Evolutionary conservation across 1,140 invertebrate genomes (phyloP).

Genomic region (Drosophila albomicans): DNA sequence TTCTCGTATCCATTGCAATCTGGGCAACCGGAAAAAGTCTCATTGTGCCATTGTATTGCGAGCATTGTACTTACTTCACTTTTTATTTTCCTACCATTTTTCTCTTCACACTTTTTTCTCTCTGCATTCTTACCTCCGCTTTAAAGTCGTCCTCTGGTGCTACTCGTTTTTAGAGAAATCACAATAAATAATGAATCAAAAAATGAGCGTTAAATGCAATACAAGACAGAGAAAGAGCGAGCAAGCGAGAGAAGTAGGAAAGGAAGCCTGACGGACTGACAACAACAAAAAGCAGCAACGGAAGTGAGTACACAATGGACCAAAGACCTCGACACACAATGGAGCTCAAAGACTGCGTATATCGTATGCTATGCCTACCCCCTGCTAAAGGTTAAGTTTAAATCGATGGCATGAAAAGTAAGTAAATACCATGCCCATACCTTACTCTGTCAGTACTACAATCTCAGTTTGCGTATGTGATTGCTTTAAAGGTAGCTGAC

Average conservation of each 20-base stretch:
- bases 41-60: conserved; percentile 60
- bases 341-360: conserved; percentile 17
- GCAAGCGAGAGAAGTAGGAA: conserved; percentile 9
- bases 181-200: conserved; percentile 84
- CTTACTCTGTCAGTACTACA: conserved; percentile 8
- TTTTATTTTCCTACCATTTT: conserved; percentile 42
- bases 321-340: conserved; percentile 44
- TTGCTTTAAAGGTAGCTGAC: conserved; percentile 48
- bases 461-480: conserved; percentile 13
- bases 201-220: conserved; percentile 84
- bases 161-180: conserved; percentile 74
- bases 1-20: conserved; percentile 2
- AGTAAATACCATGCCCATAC: conserved; percentile 66
- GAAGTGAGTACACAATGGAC: conserved; percentile 75
- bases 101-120: conserved; percentile 73
- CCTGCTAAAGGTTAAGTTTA: conserved; percentile 70
- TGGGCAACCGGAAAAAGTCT: conserved; percentile 68
- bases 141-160: conserved; percentile 54
- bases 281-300: conserved; percentile 66
- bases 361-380: conserved; percentile 31
- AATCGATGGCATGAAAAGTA: conserved; percentile 74
- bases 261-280: not conserved
- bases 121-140: conserved; percentile 19
- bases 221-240: conserved; percentile 54
- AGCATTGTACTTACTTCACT: conserved; percentile 50